phyloP scores from a whole-genome alignment of 2,888 invertebrate genomes.

The Stenodera caucasica region DNA sequence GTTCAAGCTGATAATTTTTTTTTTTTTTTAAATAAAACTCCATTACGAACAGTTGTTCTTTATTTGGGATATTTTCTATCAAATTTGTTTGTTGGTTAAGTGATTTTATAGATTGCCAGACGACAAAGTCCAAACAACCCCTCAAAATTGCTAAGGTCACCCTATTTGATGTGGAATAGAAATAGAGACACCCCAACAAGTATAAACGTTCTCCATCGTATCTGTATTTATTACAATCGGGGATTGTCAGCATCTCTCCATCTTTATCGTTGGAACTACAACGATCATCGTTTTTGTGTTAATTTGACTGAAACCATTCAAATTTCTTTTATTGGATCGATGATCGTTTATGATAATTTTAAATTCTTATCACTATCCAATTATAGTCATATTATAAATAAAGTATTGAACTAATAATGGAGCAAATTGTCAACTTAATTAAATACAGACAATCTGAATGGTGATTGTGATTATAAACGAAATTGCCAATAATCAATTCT shows the following conservation, averaged over 20 bases:
- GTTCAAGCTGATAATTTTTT: no score
- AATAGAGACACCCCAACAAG: neutral
- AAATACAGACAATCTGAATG: conserved; percentile 12
- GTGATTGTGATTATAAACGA: conserved; percentile 16
- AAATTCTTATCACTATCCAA: neutral
- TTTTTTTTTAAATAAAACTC: no score
- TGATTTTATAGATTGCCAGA: neutral
- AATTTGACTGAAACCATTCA: no score
- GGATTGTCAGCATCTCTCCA: neutral
- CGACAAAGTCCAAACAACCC: neutral
- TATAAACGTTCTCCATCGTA: neutral
- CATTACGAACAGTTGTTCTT: no score
- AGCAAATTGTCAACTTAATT: conserved; percentile 11
- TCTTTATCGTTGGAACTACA: neutral
- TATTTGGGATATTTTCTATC: no score
- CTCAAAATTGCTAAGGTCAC: conserved; percentile 1
- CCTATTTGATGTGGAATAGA: neutral
- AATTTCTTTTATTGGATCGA: neutral
- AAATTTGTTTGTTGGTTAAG: no score
- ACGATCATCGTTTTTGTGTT: neutral
- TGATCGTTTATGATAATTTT: neutral
- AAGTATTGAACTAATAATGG: conserved; percentile 11
- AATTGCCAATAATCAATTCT: conserved; percentile 36
- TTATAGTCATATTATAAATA: neutral
- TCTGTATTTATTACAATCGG: neutral